Base-by-base conservation (phyloP, 2,797 vertebrate genomes). In the Enteromius thamalakanensis region DNA sequence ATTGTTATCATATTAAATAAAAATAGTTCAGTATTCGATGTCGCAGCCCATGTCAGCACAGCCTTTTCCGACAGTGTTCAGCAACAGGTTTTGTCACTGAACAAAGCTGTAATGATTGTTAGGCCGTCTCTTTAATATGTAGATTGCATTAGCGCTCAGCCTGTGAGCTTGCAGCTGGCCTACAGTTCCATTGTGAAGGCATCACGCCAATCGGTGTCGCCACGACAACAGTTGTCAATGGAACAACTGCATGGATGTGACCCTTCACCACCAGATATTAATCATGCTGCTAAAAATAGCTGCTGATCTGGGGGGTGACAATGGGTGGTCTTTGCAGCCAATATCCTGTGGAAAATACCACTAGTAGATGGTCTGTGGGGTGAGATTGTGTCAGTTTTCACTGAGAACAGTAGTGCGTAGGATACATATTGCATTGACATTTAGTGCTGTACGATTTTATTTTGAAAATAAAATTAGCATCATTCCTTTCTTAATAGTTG, bases 301-400 rank as follows among this genome's bases (percentile, higher is more conserved):
- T 82, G 84, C 68, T 84, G 87, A 90, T 91, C 90, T 90, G 89
- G 90, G 86, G 92, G 91, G 89, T 90, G 91, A 92, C 93, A 91
- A 92, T 92, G 88, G 92, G 91, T 92, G 92, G 93, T 92, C 91
- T 91, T 92, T 92, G 90, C 90, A 92, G 90, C 92, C 92, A 93
- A 94, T 95, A 93, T 95, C 93, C 93, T 93, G 93, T 94, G 94
- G 94, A 95, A 95, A 94, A 93, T 94, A 93, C 92, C 93, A 91
- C 91, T 78, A 87, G 72, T 83, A 47, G 68, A 86, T 62, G 32
- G 58, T 53, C n/a, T 55, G 82, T 67, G 17, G 9, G 15, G 11
- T 60, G 55, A 71, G 78, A 78, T 62, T 65, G 34, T 53, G 49
- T 60, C 34, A 62, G 26, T 76, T 26, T 29, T 70, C 8, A 32